Evolutionary conservation across 1,140 invertebrate genomes (phyloP).

Genomic region (Dendrolimus kikuchii): DNA sequence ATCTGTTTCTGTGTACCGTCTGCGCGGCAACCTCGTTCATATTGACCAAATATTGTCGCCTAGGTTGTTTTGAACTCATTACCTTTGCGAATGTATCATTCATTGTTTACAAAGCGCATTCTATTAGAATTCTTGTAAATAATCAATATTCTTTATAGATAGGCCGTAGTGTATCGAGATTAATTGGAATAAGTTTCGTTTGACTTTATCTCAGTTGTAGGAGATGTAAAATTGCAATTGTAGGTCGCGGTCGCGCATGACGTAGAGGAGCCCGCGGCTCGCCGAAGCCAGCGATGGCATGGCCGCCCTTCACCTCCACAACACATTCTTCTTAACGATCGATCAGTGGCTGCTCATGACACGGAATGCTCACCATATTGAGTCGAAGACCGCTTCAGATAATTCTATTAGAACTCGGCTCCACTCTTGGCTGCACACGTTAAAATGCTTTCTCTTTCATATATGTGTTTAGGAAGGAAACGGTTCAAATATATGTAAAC

Average conservation of each 20-base stretch:
- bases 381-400: slow-evolving; percentile 58
- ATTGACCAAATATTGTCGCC: slow-evolving; percentile 62
- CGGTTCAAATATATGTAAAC: slow-evolving; percentile 47
- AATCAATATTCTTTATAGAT: slow-evolving; percentile 32
- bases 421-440: slow-evolving; percentile 70
- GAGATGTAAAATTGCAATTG: slow-evolving; percentile 20
- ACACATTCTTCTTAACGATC: slow-evolving; percentile 37
- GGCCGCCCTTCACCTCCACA: slow-evolving; percentile 31
- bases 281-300: slow-evolving; percentile 34
- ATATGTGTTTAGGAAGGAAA: slow-evolving; percentile 62
- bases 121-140: slow-evolving; percentile 68
- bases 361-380: slow-evolving; percentile 68
- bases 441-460: slow-evolving; percentile 67
- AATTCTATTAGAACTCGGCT: slow-evolving; percentile 65
- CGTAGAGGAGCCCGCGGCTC: slow-evolving; percentile 27
- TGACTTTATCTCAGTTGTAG: slow-evolving; percentile 19
- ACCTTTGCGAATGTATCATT: slow-evolving; percentile 60
- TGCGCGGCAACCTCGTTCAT: slow-evolving; percentile 62
- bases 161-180: slow-evolving; percentile 44
- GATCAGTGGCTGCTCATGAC: slow-evolving; percentile 63
- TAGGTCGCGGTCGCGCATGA: slow-evolving; percentile 44
- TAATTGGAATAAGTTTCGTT: slow-evolving; percentile 21
- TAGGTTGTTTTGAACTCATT: slow-evolving; percentile 61
- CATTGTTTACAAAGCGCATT: slow-evolving; percentile 64
- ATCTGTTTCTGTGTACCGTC: slow-evolving; percentile 69